These are phyloP conservation scores for Camptogramma bilineatum DNA, from an alignment of 2,888 invertebrate species.

Conservation along the genomic window DNA sequence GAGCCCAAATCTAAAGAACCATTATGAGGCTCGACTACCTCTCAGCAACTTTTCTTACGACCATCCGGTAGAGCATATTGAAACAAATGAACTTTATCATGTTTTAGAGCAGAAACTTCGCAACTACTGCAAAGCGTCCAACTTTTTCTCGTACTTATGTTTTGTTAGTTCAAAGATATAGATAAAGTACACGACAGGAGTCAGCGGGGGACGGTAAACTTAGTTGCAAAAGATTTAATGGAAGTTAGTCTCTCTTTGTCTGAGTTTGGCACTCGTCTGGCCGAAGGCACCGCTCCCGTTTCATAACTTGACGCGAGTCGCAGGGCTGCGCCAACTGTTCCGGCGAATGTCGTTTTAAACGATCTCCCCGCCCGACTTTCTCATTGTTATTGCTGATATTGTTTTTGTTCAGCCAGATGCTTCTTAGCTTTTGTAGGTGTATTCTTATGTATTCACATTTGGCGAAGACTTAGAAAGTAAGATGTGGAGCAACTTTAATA, in stretches of 20 bases:
- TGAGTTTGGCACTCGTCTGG: conserved; percentile 79
- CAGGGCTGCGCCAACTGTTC: conserved; percentile 59
- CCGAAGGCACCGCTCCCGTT: conserved; percentile 65
- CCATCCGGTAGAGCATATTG: conserved; percentile 10
- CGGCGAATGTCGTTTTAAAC: conserved; percentile 33
- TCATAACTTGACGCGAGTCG: conserved; percentile 65
- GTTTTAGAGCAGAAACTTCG: conserved; percentile 28
- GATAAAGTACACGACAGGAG: conserved; percentile 53
- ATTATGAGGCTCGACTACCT: background rate
- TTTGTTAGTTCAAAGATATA: conserved; percentile 43
- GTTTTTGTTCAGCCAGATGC: conserved; percentile 29
- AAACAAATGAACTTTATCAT: conserved; percentile 28
- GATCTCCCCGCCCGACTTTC: conserved; percentile 25
- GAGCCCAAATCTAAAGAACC: background rate
- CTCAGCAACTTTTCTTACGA: conserved; percentile 4
- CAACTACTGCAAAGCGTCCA: conserved; percentile 31
- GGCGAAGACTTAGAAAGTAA: background rate
- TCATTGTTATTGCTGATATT: conserved; percentile 29
- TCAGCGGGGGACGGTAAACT: conserved; percentile 71
- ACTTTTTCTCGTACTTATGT: conserved; percentile 40
- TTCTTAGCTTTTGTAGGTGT: conserved; percentile 10
- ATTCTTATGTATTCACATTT: background rate
- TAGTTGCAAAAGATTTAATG: conserved; percentile 84
- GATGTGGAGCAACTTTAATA: background rate
- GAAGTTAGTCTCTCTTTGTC: conserved; percentile 82